These are phyloP conservation scores for Esox masquinongy DNA, from an alignment of 2,797 vertebrate genomes.

Conservation along the genomic window DNA sequence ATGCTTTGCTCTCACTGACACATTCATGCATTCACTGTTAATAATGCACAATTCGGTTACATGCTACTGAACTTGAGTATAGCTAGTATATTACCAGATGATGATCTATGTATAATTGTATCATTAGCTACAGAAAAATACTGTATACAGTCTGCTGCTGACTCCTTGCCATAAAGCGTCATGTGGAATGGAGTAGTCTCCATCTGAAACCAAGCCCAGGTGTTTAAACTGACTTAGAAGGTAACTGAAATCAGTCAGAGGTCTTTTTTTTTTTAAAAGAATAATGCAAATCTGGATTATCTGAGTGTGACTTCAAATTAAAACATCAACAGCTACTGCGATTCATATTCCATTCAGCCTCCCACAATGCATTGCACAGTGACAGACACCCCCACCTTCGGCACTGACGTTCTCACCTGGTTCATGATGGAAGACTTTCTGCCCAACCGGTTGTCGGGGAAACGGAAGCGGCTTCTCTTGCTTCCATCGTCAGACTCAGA, in stretches of 20 bases:
- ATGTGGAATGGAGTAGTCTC: no score
- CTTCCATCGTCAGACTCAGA: slow-evolving; percentile 96
- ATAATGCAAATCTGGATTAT: no score
- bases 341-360: no score
- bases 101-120: background rate
- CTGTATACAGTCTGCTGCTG: background rate
- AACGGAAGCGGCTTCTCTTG: slow-evolving; percentile 89
- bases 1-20: slow-evolving; percentile 46
- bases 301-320: no score
- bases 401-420: slow-evolving; percentile 77
- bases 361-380: background rate
- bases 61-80: slow-evolving; percentile 38
- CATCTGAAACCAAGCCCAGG: no score
- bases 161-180: no score
- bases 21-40: slow-evolving; percentile 57
- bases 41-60: slow-evolving; percentile 58
- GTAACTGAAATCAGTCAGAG: no score
- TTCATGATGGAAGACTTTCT: slow-evolving; percentile 98
- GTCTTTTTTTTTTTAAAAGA: no score
- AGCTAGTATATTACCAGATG: background rate
- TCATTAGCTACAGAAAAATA: background rate
- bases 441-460: slow-evolving; percentile 93
- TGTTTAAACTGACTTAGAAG: no score
- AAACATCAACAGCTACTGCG: no score
- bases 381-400: background rate